Evolutionary conservation across 2,113 vertebrate genomes (phyloP).

Genomic region (Jaculus jaculus): DNA sequence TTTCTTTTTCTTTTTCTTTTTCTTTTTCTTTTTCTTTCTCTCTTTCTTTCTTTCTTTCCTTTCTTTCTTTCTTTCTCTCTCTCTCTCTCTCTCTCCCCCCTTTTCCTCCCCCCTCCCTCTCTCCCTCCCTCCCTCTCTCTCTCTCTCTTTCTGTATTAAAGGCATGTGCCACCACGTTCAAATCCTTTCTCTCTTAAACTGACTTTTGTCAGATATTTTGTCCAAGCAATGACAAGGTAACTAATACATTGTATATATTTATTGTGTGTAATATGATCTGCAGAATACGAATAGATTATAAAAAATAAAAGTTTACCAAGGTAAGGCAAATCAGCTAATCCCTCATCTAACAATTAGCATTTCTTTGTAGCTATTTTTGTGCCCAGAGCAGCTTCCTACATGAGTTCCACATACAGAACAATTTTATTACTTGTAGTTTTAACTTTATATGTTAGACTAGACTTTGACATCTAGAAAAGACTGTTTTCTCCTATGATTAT

Average conservation of each 20-base stretch:
- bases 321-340: not conserved
- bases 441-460: not conserved
- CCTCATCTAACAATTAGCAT: not conserved
- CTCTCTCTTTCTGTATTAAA: too few species aligned
- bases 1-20: too few species aligned
- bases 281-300: not conserved
- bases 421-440: not conserved
- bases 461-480: not conserved
- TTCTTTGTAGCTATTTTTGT: not conserved
- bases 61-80: too few species aligned
- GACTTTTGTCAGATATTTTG: too few species aligned
- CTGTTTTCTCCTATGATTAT: not conserved
- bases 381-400: not conserved
- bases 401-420: not conserved
- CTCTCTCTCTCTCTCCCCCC: too few species aligned
- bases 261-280: not conserved
- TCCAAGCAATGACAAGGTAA: too few species aligned
- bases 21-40: too few species aligned
- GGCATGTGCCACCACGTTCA: too few species aligned
- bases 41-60: too few species aligned
- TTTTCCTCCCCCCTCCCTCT: too few species aligned
- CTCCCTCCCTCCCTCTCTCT: too few species aligned
- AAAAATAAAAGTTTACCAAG: not conserved
- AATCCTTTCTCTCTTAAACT: too few species aligned
- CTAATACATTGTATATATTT: not conserved